A percentile compares a stretch with the other conserved stretches of the same genome.
Conservation (phyloP, 2,797 vertebrate genomes). For the Aulostomus chinensis region DNA sequence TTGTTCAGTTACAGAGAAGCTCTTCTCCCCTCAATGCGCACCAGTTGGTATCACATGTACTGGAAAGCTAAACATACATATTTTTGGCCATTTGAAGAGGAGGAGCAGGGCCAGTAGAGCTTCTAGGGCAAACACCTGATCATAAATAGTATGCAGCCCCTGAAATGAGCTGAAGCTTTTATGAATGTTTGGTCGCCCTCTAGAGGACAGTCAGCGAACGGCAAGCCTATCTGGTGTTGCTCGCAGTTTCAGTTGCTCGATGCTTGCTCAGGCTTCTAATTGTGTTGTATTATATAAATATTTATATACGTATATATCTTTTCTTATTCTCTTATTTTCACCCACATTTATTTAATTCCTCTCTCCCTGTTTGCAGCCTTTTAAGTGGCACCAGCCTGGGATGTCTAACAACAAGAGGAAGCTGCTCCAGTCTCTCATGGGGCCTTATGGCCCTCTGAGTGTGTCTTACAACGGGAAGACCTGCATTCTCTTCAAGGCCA, state of each 20-base stretch:
- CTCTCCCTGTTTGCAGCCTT: constrained; percentile 67
- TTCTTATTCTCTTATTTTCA: constrained; percentile 9
- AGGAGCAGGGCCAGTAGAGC: neutral
- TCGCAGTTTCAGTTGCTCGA: too few species aligned
- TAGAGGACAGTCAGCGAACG: constrained; percentile 36
- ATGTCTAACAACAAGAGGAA: constrained; percentile 80
- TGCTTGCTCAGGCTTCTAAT: too few species aligned
- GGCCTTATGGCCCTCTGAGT: constrained; percentile 82
- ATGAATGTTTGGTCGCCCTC: constrained; percentile 14
- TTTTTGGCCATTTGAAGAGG: neutral
- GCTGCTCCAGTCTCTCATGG: constrained; percentile 78
- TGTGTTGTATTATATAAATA: too few species aligned
- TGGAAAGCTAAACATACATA: too few species aligned
- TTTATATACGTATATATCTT: too few species aligned
- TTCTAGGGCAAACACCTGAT: neutral
- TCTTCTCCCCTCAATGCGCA: too few species aligned
- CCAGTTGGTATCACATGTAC: too few species aligned
- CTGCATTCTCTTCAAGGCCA: constrained; percentile 95
- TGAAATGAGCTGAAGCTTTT: constrained; percentile 7
- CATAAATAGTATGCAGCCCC: neutral
- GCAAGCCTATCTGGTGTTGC: too few species aligned
- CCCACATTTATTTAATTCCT: neutral
- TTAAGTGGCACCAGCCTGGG: constrained; percentile 78
- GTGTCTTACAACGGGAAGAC: constrained; percentile 87
- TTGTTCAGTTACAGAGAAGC: too few species aligned